Evolutionary conservation across 2,888 invertebrate species (phyloP).

Genomic region (Ectobius pallidus): DNA sequence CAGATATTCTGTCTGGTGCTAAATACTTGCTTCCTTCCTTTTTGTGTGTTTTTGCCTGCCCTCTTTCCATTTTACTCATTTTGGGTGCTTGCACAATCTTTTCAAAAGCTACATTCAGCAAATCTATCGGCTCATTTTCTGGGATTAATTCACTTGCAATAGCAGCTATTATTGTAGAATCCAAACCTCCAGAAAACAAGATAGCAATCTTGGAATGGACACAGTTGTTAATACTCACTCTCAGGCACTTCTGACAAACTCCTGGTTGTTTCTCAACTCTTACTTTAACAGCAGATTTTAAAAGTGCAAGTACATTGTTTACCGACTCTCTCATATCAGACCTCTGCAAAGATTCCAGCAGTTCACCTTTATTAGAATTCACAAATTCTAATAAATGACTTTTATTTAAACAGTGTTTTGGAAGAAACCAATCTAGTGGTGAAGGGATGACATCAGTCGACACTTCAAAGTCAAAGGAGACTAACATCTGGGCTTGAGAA

Average conservation of each 20-base stretch:
- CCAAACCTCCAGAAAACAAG: constrained; percentile 89
- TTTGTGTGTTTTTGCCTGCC: neutral
- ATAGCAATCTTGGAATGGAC: constrained; percentile 74
- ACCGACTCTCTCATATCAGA: neutral
- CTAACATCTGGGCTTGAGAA: neutral
- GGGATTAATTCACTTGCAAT: constrained; percentile 75
- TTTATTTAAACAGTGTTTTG: neutral
- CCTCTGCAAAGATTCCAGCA: neutral
- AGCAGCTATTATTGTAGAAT: constrained; percentile 89
- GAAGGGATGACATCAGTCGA: neutral
- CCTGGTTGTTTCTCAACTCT: constrained; percentile 66
- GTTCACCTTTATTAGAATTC: neutral
- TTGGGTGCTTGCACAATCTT: constrained; percentile 32
- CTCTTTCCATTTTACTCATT: constrained; percentile 14
- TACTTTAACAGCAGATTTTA: constrained; percentile 60
- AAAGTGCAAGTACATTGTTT: neutral
- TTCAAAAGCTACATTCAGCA: constrained; percentile 95
- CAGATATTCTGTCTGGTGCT: constrained; percentile 87
- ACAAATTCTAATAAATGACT: neutral
- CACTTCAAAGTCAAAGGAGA: neutral
- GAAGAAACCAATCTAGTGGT: neutral
- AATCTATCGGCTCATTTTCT: constrained; percentile 75
- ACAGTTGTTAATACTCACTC: constrained; percentile 51
- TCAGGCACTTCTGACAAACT: constrained; percentile 66
- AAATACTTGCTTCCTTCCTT: neutral